Evolutionary conservation across 2,888 invertebrate genomes (phyloP).

Genomic region (Dyspetes luteomarginatus): DNA sequence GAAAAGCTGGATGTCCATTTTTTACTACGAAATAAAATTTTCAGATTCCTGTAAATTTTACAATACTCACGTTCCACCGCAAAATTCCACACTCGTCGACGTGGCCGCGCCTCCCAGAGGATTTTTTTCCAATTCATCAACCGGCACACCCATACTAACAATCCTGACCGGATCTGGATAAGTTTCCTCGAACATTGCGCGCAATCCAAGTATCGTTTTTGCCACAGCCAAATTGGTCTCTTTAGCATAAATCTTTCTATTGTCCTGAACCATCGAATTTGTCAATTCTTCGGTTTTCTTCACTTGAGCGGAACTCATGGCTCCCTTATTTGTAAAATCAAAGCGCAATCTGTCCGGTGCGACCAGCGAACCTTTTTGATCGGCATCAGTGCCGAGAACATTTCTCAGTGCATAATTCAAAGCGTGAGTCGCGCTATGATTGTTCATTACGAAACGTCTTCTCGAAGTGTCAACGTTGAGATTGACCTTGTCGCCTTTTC

Average conservation of each 20-base stretch:
- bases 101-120: slow-evolving; percentile 92
- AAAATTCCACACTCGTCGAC: slow-evolving; percentile 98
- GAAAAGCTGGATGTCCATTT: too few relatives aligned
- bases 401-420: slow-evolving; percentile 96
- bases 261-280: slow-evolving; percentile 89
- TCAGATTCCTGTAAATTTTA: background rate
- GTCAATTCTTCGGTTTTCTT: slow-evolving; percentile 93
- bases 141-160: slow-evolving; percentile 96
- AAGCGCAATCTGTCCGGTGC: slow-evolving; percentile 98
- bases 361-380: slow-evolving; percentile 98
- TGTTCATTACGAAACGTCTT: slow-evolving; percentile 97
- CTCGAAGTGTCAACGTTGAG: slow-evolving; percentile 93
- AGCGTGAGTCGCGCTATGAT: slow-evolving; percentile 99
- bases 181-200: slow-evolving; percentile 99
- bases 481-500: slow-evolving; percentile 93
- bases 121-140: slow-evolving; percentile 94
- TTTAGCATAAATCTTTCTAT: slow-evolving; percentile 94
- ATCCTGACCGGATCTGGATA: slow-evolving; percentile 98
- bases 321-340: slow-evolving; percentile 97
- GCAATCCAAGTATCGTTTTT: slow-evolving; percentile 94
- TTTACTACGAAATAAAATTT: slow-evolving; percentile 24
- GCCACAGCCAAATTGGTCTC: slow-evolving; percentile 93
- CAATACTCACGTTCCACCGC: slow-evolving; percentile 94
- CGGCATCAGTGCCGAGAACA: slow-evolving; percentile 95
- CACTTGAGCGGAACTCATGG: slow-evolving; percentile 94